Base-by-base conservation (phyloP, 2,797 vertebrate species). In the Tauraco hartlaubi region DNA sequence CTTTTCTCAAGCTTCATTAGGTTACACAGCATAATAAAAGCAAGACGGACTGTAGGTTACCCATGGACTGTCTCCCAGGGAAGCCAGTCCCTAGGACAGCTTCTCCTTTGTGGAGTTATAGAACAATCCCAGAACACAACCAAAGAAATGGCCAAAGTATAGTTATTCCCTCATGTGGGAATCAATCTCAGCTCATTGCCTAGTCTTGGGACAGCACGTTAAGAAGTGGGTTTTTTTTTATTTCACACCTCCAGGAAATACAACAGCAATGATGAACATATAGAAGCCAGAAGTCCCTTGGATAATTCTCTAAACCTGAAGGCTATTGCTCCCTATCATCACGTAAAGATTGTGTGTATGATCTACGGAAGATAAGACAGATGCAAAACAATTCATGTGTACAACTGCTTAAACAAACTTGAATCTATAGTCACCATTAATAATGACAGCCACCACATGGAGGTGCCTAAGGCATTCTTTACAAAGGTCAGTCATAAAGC, bases 401-500 rank as follows among this genome's bases (percentile, higher is more conserved):
- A 85, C 54, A 55, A 59, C 85, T 83, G 28, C 43, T 85, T 92
- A 84, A 93, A 92, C 44, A 81, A 37, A 81, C 72, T 75, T 43
- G 76, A 90, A 74, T 91, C 41, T 41, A 78, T 44, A 88, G 88
- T 91, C 52, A 78, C 87, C 88, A 77, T 86, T 87, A 85, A 39
- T 56, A 84, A 75, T 91, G 97, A 92, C 97, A 97, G 92, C 37
- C 73, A 90, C 85, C 87, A 88, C 88, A 92, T 58, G 80, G 88
- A 94, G 19, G 35, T 90, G 92, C 95, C 88, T 85, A 37, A 46
- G 75, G 97, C 90, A 67, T 54, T 90, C 92, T 62, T 95, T 73
- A 75, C 8, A 39, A 97, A 98, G 96, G 97, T 98, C 97, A 97
- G 51, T 67, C 86, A 49, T 20, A 76, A 94, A 94, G 73, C 58